A percentile compares a stretch with the other conserved stretches of the same genome.
phyloP scores from a whole-genome alignment of 2,797 vertebrate genomes.

The Falco novaeseelandiae region DNA sequence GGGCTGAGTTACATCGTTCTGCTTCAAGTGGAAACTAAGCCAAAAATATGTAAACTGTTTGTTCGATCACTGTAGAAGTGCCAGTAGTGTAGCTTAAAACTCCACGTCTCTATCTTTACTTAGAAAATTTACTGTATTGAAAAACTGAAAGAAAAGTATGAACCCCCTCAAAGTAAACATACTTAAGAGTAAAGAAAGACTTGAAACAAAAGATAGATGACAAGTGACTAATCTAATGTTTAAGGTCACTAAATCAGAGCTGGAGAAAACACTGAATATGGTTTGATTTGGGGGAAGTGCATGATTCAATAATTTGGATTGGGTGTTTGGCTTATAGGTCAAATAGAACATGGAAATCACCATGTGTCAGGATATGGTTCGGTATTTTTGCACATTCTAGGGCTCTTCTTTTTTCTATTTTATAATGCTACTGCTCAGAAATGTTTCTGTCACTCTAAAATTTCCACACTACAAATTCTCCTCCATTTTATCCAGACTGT shows the following conservation, averaged over 20 bases:
- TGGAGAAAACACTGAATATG: neutral
- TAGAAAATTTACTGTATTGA: neutral
- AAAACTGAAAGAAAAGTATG: neutral
- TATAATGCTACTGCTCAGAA: neutral
- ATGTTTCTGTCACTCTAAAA: neutral
- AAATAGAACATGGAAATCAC: neutral
- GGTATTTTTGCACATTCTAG: neutral
- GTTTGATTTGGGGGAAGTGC: neutral
- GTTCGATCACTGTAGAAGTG: neutral
- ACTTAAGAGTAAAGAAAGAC: neutral
- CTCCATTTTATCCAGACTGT: neutral
- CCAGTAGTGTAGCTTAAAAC: neutral
- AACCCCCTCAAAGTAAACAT: neutral
- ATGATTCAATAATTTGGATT: neutral
- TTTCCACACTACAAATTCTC: neutral
- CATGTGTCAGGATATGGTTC: neutral
- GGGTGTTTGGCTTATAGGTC: neutral
- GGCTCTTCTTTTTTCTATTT: neutral
- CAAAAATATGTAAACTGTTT: slow-evolving; percentile 13
- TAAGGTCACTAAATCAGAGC: neutral
- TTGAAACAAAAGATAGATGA: neutral
- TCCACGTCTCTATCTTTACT: neutral
- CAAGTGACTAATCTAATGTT: neutral
- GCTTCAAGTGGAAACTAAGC: slow-evolving; percentile 28
- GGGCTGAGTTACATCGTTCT: neutral